These are phyloP conservation scores for Crepidodera aurea DNA, from an alignment of 2,888 invertebrate species.

Conservation along the genomic window DNA sequence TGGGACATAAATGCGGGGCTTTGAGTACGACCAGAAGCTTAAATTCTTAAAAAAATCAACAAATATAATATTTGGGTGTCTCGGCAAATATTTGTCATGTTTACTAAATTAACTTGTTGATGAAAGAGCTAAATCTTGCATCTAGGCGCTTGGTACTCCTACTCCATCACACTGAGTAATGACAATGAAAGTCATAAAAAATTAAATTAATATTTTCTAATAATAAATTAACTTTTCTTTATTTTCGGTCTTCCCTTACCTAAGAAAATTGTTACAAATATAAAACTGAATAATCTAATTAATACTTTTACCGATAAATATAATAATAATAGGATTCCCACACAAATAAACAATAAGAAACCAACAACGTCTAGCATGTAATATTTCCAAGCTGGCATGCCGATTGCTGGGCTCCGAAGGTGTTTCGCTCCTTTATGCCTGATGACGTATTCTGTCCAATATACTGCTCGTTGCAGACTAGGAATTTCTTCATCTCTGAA, in stretches of 20 bases:
- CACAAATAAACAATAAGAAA: slow-evolving; percentile 18
- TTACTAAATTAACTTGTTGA: no score
- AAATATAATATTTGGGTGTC: no score
- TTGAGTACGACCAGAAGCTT: no score
- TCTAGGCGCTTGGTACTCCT: no score
- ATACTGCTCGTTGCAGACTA: slow-evolving; percentile 48
- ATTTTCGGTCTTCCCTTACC: not conserved
- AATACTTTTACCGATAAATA: slow-evolving; percentile 6
- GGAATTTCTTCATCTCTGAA: slow-evolving; percentile 47
- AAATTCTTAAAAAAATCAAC: no score
- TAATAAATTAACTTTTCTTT: slow-evolving; percentile 9
- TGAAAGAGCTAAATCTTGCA: no score
- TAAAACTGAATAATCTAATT: not conserved
- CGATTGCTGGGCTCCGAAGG: slow-evolving; percentile 41
- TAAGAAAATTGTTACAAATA: not conserved
- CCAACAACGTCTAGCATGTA: slow-evolving; percentile 44
- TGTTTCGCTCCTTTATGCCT: slow-evolving; percentile 47
- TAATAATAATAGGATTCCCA: slow-evolving; percentile 1
- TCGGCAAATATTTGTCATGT: no score
- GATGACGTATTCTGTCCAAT: slow-evolving; percentile 53
- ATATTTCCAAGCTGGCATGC: slow-evolving; percentile 40
- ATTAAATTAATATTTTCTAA: no score
- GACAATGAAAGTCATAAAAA: no score
- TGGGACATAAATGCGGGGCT: no score
- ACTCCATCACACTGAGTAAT: no score